A percentile compares a stretch with the other conserved stretches of the same genome.
Conservation (phyloP, 1,140 invertebrate species). For the Pogonomyrmex barbatus region DNA sequence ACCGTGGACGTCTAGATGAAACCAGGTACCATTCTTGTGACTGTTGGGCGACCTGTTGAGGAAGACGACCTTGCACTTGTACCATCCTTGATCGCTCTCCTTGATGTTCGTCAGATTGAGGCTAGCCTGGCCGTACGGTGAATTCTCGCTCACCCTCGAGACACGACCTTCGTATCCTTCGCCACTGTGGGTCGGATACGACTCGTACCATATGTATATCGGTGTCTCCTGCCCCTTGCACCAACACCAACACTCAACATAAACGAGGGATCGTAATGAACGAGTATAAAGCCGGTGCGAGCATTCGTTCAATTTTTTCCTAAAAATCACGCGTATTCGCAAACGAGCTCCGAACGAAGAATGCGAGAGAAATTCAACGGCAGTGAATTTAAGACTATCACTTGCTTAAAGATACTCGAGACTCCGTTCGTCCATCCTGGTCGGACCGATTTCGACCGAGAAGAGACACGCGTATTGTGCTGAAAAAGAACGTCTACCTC, state of each 20-base stretch:
- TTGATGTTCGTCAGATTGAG: conserved; percentile 97
- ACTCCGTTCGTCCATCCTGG: background rate
- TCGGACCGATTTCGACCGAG: background rate
- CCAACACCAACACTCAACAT: conserved; percentile 84
- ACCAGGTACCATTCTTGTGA: conserved; percentile 97
- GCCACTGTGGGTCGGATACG: conserved; percentile 97
- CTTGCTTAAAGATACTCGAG: background rate
- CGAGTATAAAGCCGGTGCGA: conserved; percentile 67
- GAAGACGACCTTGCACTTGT: conserved; percentile 98
- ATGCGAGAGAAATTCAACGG: background rate
- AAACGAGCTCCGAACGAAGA: background rate
- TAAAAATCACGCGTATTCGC: background rate
- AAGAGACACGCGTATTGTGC: background rate
- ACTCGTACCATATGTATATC: conserved; percentile 99
- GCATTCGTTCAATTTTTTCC: conserved; percentile 14
- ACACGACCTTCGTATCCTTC: conserved; percentile 96
- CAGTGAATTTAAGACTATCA: background rate
- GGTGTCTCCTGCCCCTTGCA: conserved; percentile 95
- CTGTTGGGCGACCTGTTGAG: conserved; percentile 96
- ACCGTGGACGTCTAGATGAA: conserved; percentile 97
- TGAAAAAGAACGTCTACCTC: background rate
- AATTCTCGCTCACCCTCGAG: conserved; percentile 93
- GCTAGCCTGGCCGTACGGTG: conserved; percentile 95
- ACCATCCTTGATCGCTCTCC: conserved; percentile 98
- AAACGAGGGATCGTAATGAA: conserved; percentile 78